These are phyloP conservation scores for Spilosoma lubricipeda DNA, from an alignment of 2,888 invertebrate species.

Conservation along the genomic window DNA sequence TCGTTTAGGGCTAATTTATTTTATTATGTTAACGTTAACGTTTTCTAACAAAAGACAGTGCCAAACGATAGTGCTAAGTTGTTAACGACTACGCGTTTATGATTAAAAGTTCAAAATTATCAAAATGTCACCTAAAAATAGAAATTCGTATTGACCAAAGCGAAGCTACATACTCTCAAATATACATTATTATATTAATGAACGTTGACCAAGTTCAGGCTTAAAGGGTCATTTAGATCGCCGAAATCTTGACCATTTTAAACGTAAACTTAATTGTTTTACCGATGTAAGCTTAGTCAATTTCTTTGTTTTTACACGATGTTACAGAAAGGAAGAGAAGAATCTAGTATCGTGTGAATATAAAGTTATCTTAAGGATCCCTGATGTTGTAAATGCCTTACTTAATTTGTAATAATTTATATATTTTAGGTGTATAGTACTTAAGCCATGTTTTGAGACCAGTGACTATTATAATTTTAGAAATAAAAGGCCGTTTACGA, in stretches of 20 bases:
- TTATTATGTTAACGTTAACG: constrained; percentile 71
- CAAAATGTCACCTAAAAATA: constrained; percentile 64
- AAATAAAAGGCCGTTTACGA: constrained; percentile 76
- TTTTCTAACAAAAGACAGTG: constrained; percentile 79
- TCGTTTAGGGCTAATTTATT: constrained; percentile 75
- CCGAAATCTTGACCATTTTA: constrained; percentile 86
- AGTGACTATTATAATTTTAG: constrained; percentile 86
- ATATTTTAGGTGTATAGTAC: constrained; percentile 87
- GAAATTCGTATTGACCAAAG: constrained; percentile 71
- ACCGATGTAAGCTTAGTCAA: constrained; percentile 86
- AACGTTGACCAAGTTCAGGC: constrained; percentile 59
- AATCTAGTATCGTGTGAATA: constrained; percentile 82
- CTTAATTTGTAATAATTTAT: constrained; percentile 87
- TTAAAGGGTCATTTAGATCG: constrained; percentile 81
- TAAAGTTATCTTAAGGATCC: constrained; percentile 82
- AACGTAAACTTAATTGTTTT: constrained; percentile 82
- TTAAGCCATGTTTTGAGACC: constrained; percentile 87
- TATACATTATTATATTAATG: constrained; percentile 33
- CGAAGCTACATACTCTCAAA: constrained; percentile 66
- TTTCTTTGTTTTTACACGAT: constrained; percentile 83
- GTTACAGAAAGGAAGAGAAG: constrained; percentile 66
- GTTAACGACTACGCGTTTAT: constrained; percentile 80
- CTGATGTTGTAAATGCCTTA: constrained; percentile 86
- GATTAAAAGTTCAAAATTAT: constrained; percentile 77
- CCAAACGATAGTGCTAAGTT: constrained; percentile 85